Percentiles rank a stretch among this genome's conserved stretches.
phyloP scores from a whole-genome alignment of 2,888 invertebrate species.

The Euzetes globulus region DNA sequence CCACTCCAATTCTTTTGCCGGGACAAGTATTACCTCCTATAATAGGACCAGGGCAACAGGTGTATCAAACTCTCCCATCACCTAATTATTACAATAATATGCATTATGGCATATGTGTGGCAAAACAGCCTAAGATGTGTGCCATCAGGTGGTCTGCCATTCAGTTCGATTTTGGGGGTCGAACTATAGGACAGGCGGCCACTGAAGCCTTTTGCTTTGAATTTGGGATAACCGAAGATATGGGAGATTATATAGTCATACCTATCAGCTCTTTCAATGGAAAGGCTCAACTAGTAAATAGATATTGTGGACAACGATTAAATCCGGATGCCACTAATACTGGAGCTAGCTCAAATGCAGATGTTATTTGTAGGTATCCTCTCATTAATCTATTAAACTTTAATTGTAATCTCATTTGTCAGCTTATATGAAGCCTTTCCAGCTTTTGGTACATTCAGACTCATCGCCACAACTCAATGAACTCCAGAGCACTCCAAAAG shows the following conservation, averaged over 20 bases:
- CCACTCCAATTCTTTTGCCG: slow-evolving; percentile 22
- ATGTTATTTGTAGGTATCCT: slow-evolving; percentile 32
- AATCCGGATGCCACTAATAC: neutral
- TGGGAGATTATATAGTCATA: slow-evolving; percentile 35
- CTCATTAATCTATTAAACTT: neutral
- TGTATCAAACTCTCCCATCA: neutral
- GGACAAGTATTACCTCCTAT: neutral
- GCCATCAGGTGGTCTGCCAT: slow-evolving; percentile 36
- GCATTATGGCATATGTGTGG: slow-evolving; percentile 38
- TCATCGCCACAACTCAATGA: neutral
- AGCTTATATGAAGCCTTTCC: slow-evolving; percentile 33
- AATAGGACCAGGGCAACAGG: neutral
- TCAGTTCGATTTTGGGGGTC: slow-evolving; percentile 37
- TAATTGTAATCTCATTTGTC: neutral
- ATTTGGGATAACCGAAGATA: neutral
- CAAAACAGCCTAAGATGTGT: slow-evolving; percentile 34
- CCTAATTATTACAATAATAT: slow-evolving; percentile 38
- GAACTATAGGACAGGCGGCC: neutral
- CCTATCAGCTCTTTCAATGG: slow-evolving; percentile 32
- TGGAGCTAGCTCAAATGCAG: slow-evolving; percentile 17
- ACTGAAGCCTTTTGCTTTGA: slow-evolving; percentile 29
- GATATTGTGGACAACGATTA: slow-evolving; percentile 37
- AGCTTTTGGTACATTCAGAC: slow-evolving; percentile 35
- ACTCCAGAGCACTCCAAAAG: neutral
- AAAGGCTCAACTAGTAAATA: neutral